Evolutionary conservation across 2,888 invertebrate genomes (phyloP).

Genomic region (Deroplatys truncata): DNA sequence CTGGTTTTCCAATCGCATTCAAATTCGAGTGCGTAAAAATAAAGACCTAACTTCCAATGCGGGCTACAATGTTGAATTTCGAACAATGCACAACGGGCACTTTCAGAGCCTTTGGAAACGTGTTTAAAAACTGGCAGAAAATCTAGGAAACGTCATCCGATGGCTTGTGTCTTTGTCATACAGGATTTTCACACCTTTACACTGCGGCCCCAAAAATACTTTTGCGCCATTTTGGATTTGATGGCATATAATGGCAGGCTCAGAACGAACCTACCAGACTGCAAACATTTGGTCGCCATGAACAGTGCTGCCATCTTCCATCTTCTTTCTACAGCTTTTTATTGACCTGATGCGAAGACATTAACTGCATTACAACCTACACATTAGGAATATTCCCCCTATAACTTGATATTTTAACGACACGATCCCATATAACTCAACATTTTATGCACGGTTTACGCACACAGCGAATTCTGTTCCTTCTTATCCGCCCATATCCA

Average conservation of each 20-base stretch:
- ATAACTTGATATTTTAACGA: background rate
- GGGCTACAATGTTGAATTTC: background rate
- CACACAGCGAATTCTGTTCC: too few species aligned
- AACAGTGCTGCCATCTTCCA: constrained; percentile 18
- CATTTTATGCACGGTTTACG: background rate
- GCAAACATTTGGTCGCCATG: background rate
- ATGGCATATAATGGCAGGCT: constrained; percentile 17
- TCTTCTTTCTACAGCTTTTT: background rate
- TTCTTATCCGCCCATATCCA: too few species aligned
- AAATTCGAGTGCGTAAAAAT: background rate
- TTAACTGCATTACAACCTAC: background rate
- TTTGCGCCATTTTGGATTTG: constrained; percentile 25
- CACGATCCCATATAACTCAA: background rate
- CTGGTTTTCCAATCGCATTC: background rate
- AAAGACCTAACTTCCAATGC: background rate
- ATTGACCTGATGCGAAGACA: background rate
- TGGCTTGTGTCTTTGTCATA: background rate
- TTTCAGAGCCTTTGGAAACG: background rate
- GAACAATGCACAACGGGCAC: background rate
- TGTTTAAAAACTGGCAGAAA: background rate
- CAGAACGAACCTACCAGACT: constrained; percentile 8
- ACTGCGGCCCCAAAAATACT: constrained; percentile 10
- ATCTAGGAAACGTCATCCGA: background rate
- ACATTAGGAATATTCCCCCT: background rate
- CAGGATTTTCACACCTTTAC: constrained; percentile 1